Base-by-base conservation (phyloP, 2,113 vertebrate species). In the Sinocyclocheilus anophthalmus region DNA sequence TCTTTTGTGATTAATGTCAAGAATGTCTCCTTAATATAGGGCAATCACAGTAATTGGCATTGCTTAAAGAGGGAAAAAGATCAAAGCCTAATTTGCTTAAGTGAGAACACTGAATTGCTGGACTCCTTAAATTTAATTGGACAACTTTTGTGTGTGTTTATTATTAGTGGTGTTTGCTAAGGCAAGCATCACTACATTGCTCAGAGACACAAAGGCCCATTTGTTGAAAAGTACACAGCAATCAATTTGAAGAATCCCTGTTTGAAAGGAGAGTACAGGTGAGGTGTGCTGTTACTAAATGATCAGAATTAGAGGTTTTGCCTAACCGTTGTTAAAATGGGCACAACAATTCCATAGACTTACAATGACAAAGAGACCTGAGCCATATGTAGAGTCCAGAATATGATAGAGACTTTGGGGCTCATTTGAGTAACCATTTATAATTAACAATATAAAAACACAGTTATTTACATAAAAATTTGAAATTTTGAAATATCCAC, bases 1-100 rank as follows among this genome's bases (percentile, higher is more conserved):
- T 73, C 92, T 89, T 87, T 88, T 88, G 75, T 78, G 88, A 85
- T 90, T 90, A 79, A 90, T 92, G 90, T 91, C 91, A 79, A 87
- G 90, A 86, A 94, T 92, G 24, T 86, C 91, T 92, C 92, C 88
- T 94, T 95, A 91, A 95, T 95, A 88, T 90, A 85, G 88, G 90
- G 88, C 92, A 94, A 92, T 95, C 94, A 93, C 83, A 92, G 93
- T 91, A 94, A 93, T 90, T 91, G 88, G 91, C 91, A 88, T 94
- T 94, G 90, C 90, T 94, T 89, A 91, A 90, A 89, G 90, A 61
- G 69, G 53, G 45, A 61, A 50, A 72, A 55, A 48, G 70, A 76
- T 93, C 95, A 94, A 96, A 92, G 20, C 67, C 89, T 67, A 67
- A 48, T 67, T 81, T 45, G 24, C 79, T 50, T 9, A 30, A 81